These are phyloP conservation scores for Pelochelys cantorii DNA, from an alignment of 2,797 vertebrate species.

Conservation along the genomic window DNA sequence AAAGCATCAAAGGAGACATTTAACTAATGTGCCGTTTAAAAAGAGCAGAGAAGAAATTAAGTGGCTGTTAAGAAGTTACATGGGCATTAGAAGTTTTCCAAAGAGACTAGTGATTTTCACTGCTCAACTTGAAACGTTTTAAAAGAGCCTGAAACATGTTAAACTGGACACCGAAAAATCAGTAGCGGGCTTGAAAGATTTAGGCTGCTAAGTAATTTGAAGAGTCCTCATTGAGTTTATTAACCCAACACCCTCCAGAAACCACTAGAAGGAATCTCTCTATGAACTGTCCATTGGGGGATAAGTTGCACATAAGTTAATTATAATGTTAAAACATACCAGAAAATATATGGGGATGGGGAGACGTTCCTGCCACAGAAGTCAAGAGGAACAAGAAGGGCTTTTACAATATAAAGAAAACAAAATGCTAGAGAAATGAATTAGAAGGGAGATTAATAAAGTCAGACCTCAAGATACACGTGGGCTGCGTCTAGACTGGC, in stretches of 20 bases:
- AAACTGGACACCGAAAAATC: not conserved
- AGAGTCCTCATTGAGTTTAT: not conserved
- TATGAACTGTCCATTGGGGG: slow-evolving; percentile 28
- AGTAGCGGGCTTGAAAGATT: not conserved
- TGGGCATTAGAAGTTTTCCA: not conserved
- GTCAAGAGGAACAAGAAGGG: slow-evolving; percentile 33
- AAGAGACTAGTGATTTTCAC: not conserved
- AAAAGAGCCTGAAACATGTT: not conserved
- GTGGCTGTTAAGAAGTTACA: not conserved
- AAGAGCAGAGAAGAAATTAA: not conserved
- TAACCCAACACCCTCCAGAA: not conserved
- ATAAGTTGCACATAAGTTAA: slow-evolving; percentile 40
- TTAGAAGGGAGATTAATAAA: not conserved
- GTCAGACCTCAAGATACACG: not conserved
- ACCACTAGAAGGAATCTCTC: not conserved
- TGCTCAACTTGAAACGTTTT: not conserved
- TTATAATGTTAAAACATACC: slow-evolving; percentile 31
- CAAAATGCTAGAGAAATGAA: not conserved
- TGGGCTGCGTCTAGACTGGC: no score
- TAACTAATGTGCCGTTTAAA: not conserved
- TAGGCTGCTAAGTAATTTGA: not conserved
- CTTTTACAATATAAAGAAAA: slow-evolving; percentile 7
- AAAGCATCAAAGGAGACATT: not conserved
- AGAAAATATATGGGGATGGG: not conserved
- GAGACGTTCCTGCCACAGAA: not conserved